A percentile compares a stretch with the other conserved stretches of the same genome.
Evolutionary conservation across 2,888 invertebrate genomes (phyloP).

Genomic region (Cataglyphis rosenhaueri): DNA sequence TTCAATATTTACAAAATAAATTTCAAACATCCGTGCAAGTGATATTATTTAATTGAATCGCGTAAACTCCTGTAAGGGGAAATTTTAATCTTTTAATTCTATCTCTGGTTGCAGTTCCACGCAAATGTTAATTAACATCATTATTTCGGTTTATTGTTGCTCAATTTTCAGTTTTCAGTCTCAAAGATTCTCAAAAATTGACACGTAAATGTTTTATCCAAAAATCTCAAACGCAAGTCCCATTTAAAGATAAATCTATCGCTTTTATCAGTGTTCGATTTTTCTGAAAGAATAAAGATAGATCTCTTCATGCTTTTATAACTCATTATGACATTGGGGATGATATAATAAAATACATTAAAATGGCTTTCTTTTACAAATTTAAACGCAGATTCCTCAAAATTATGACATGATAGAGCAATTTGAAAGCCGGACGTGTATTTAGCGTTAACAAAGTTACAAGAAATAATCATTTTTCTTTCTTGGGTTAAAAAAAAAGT

Average conservation of each 20-base stretch:
- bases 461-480: background rate
- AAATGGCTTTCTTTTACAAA: too few species aligned
- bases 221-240: background rate
- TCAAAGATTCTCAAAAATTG: background rate
- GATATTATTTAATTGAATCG: constrained; percentile 28
- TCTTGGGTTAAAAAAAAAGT: background rate
- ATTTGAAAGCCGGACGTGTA: too few species aligned
- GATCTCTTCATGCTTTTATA: constrained; percentile 52
- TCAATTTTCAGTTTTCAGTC: background rate
- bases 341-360: background rate
- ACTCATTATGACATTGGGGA: constrained; percentile 48
- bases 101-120: background rate
- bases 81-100: constrained; percentile 7
- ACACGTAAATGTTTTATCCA: background rate
- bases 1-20: background rate
- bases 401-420: too few species aligned
- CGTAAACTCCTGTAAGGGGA: background rate
- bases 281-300: background rate
- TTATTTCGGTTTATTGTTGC: background rate
- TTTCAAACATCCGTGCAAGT: background rate
- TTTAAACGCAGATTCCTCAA: too few species aligned
- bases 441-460: background rate
- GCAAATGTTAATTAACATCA: constrained; percentile 13
- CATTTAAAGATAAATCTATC: background rate
- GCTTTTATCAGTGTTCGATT: background rate